Evolutionary conservation across 2,113 vertebrate species (phyloP).

Genomic region (Larimichthys crocea): DNA sequence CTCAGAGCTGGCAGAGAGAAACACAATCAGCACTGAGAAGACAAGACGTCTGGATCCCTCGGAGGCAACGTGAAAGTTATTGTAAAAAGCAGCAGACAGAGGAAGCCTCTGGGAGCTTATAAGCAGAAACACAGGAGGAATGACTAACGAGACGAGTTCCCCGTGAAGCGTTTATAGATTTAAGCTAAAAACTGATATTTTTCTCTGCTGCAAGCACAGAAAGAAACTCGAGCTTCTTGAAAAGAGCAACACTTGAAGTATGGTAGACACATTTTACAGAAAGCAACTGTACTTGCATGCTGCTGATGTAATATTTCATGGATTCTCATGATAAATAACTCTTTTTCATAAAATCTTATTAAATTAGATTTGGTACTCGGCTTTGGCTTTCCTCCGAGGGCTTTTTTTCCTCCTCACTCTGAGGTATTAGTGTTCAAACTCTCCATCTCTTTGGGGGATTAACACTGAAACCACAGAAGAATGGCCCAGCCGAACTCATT

Average conservation of each 20-base stretch:
- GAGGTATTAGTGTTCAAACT: constrained; percentile 13
- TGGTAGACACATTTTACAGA: neutral
- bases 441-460: constrained; percentile 29
- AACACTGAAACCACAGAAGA: constrained; percentile 32
- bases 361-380: neutral
- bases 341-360: neutral
- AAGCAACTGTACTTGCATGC: neutral
- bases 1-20: constrained; percentile 14
- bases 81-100: neutral
- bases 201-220: neutral
- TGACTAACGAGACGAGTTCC: constrained; percentile 5
- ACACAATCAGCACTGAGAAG: constrained; percentile 8
- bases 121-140: neutral
- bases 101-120: constrained; percentile 5
- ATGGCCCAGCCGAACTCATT: constrained; percentile 51
- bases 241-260: neutral
- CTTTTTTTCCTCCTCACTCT: neutral
- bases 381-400: neutral
- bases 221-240: neutral
- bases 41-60: constrained; percentile 13
- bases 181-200: neutral
- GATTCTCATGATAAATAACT: constrained; percentile 11
- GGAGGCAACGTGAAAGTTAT: constrained; percentile 7
- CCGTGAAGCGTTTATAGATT: neutral
- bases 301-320: neutral